phyloP scores from a whole-genome alignment of 1,140 invertebrate genomes.

The Grapholita molesta region DNA sequence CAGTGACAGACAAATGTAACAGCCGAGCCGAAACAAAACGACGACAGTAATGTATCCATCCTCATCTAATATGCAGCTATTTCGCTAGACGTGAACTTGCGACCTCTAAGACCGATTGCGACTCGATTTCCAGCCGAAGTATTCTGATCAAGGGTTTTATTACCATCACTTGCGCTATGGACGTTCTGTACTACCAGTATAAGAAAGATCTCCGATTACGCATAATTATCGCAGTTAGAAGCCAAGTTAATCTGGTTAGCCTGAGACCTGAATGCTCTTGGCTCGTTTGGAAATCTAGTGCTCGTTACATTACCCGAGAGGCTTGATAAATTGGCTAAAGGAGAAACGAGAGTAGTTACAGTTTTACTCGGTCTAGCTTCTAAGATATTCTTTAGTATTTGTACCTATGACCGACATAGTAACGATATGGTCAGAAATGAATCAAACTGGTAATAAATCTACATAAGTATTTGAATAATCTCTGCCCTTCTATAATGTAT shows the following conservation, averaged over 20 bases:
- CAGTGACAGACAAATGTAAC: neutral
- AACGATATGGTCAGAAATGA: too few species aligned
- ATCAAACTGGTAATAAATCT: too few species aligned
- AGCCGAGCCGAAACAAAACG: neutral
- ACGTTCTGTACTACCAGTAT: neutral
- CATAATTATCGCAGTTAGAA: neutral
- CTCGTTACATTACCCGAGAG: conserved; percentile 7
- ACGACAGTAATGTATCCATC: neutral
- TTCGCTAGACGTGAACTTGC: neutral
- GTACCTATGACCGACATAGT: too few species aligned
- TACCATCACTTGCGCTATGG: neutral
- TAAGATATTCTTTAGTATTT: too few species aligned
- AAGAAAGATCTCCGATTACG: neutral
- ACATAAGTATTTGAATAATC: too few species aligned
- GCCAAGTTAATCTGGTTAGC: neutral
- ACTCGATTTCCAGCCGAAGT: neutral
- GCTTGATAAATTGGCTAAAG: conserved; percentile 16
- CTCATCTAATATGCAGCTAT: neutral
- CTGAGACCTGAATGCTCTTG: neutral
- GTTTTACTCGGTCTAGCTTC: neutral
- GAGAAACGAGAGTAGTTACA: neutral
- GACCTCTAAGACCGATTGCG: neutral
- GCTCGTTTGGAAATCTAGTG: neutral
- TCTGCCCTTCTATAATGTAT: too few species aligned
- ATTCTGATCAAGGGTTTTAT: neutral